phyloP scores from a whole-genome alignment of 2,113 vertebrate genomes.

The Aphelocoma coerulescens region DNA sequence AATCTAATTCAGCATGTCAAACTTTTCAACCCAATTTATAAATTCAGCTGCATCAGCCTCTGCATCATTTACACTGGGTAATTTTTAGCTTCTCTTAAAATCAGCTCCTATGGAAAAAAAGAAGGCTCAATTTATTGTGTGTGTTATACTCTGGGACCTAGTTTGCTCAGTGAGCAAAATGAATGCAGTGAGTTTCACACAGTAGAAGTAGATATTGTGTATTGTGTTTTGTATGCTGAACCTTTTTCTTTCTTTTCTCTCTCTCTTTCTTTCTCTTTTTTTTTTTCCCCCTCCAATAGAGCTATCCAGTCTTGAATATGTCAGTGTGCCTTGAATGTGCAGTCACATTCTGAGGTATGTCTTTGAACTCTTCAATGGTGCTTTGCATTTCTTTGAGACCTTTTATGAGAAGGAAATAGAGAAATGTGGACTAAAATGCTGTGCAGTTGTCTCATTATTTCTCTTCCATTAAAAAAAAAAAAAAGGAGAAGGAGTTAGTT shows the following conservation, averaged over 20 bases:
- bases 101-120: neutral
- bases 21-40: slow-evolving; percentile 56
- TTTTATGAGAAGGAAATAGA: slow-evolving; percentile 52
- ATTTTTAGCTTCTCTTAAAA: slow-evolving; percentile 50
- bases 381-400: slow-evolving; percentile 62
- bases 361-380: slow-evolving; percentile 59
- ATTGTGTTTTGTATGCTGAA: slow-evolving; percentile 13
- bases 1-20: slow-evolving; percentile 53
- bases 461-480: neutral
- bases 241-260: neutral
- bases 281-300: slow-evolving; percentile 23
- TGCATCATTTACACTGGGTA: slow-evolving; percentile 49
- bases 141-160: neutral
- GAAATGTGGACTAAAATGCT: slow-evolving; percentile 39
- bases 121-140: neutral
- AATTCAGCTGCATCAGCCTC: slow-evolving; percentile 51
- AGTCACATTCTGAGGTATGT: slow-evolving; percentile 42
- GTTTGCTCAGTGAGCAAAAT: slow-evolving; percentile 45
- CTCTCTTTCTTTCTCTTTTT: neutral
- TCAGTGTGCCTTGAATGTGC: slow-evolving; percentile 43
- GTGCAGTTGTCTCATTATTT: slow-evolving; percentile 24
- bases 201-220: slow-evolving; percentile 20
- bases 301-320: slow-evolving; percentile 37
- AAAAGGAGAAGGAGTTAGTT: neutral
- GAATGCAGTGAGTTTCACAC: slow-evolving; percentile 31